A percentile compares a stretch with the other conserved stretches of the same genome.
phyloP scores from a whole-genome alignment of 2,797 vertebrate genomes.

The Lycodopsis pacificus region DNA sequence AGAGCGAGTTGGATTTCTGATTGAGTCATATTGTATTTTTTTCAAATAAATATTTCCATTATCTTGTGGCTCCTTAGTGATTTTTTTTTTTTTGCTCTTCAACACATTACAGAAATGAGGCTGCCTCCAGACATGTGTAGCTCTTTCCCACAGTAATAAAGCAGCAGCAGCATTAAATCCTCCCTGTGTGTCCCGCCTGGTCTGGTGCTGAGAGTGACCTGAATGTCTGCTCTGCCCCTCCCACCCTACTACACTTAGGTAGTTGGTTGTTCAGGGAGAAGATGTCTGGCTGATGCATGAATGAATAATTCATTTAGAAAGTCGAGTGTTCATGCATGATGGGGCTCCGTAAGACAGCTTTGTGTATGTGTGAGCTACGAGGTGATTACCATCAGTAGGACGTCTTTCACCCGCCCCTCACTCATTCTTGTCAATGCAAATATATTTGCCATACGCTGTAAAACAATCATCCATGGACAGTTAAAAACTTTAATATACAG shows the following conservation, averaged over 20 bases:
- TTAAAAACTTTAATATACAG: not conserved
- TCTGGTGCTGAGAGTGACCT: slow-evolving; percentile 38
- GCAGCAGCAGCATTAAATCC: not conserved
- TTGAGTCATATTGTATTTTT: slow-evolving; percentile 19
- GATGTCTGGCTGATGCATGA: slow-evolving; percentile 39
- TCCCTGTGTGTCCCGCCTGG: slow-evolving; percentile 4
- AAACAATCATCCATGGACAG: not conserved
- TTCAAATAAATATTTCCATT: slow-evolving; percentile 56
- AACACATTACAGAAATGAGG: not conserved
- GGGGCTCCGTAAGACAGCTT: slow-evolving; percentile 28
- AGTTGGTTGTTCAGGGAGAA: slow-evolving; percentile 14
- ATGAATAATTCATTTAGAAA: slow-evolving; percentile 65
- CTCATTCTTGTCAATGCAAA: not conserved
- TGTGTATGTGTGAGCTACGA: slow-evolving; percentile 7
- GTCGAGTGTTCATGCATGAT: slow-evolving; percentile 54
- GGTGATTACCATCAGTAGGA: slow-evolving; percentile 17
- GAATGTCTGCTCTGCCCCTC: slow-evolving; percentile 28
- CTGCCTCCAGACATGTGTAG: not conserved
- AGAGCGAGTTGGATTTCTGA: slow-evolving; percentile 1
- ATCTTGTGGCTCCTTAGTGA: not conserved
- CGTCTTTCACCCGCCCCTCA: not conserved
- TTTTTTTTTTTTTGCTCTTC: slow-evolving; percentile 2
- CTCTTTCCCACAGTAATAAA: slow-evolving; percentile 3
- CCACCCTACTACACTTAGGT: slow-evolving; percentile 1
- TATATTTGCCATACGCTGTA: not conserved